Base-by-base conservation (phyloP, 2,888 invertebrate species). In the Synanthedon vespiformis region DNA sequence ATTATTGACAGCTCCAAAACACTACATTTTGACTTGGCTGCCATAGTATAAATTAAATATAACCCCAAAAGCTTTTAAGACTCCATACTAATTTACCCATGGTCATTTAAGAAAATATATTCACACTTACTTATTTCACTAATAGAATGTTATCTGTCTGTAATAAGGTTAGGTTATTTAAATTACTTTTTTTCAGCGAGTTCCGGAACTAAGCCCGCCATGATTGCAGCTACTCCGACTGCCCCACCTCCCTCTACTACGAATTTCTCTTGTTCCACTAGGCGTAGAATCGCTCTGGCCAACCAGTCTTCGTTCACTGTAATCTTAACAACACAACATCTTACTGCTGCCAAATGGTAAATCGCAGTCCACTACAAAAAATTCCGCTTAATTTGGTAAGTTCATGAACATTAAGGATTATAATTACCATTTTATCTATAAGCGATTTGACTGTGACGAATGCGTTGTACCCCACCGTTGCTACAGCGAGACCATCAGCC, bases 191-290 rank as follows among this genome's bases (percentile, higher is more conserved):
- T 95, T 40, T 93, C 94, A 62, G 89, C 89, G 11, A 96, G 89
- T 62, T 96, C 95, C 5, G 95, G 92, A 48, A 96, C 81, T 52
- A 92, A 89, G 1, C 94, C 95, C 0, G 94, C 92, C 64, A 97
- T 86, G 64, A 96, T 91, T 22, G 96, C 96, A 0, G 96, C 96
- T 11, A 97, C 82, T 0, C 94, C 94, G 1, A 92, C 90, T 0
- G 96, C 96, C 0, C 96, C 97, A 1, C 95, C 96, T 0, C 97
- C 97, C 74, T 97, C 97, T 16, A 96, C 95, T 12, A 97, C 95
- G 62, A 94, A 94, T 73, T 96, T 96, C 76, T 96, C 95, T 59
- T 92, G 89, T 72, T 96, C 95, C 6, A 94, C 92, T 53, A 95
- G 79, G 27, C 92, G 89, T 54, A 96, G 73, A 54, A 95, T 95